A percentile compares a stretch with the other conserved stretches of the same genome.
Evolutionary conservation across 2,113 vertebrate species (phyloP).

Genomic region (Thamnaconus septentrionalis): DNA sequence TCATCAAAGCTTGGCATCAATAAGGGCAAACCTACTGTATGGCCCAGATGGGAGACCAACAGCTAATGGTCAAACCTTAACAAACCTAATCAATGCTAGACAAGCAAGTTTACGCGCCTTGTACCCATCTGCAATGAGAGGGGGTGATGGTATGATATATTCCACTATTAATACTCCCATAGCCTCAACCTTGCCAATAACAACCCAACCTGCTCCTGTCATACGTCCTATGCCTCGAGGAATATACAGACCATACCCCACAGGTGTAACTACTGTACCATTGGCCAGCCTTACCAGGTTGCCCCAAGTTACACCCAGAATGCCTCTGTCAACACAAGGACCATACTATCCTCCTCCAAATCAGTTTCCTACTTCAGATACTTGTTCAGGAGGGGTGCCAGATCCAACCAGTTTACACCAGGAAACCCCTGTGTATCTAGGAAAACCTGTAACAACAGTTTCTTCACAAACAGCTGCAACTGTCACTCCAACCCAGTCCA

Average conservation of each 20-base stretch:
- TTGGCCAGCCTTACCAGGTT: slow-evolving; percentile 88
- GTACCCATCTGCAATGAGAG: slow-evolving; percentile 89
- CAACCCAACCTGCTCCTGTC: slow-evolving; percentile 91
- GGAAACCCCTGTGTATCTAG: slow-evolving; percentile 89
- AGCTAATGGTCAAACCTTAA: slow-evolving; percentile 78
- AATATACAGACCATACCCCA: slow-evolving; percentile 86
- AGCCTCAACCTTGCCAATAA: slow-evolving; percentile 97
- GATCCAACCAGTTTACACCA: slow-evolving; percentile 62
- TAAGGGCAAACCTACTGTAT: slow-evolving; percentile 85
- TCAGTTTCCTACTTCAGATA: slow-evolving; percentile 70
- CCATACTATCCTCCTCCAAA: slow-evolving; percentile 83
- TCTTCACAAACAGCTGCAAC: slow-evolving; percentile 51
- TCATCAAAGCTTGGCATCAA: slow-evolving; percentile 82
- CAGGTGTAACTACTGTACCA: slow-evolving; percentile 86
- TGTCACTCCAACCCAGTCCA: slow-evolving; percentile 48
- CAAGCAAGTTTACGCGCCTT: slow-evolving; percentile 84
- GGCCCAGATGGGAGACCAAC: slow-evolving; percentile 82
- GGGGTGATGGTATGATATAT: slow-evolving; percentile 96
- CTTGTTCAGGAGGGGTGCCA: slow-evolving; percentile 61
- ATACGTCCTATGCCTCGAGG: slow-evolving; percentile 86
- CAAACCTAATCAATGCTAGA: slow-evolving; percentile 82
- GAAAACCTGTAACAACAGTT: slow-evolving; percentile 78
- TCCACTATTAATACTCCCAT: slow-evolving; percentile 98
- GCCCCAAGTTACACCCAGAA: slow-evolving; percentile 84
- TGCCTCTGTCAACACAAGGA: slow-evolving; percentile 82